Percentiles rank a stretch among this genome's conserved stretches.
Evolutionary conservation across 2,888 invertebrate genomes (phyloP).

Genomic region (Tetrapedia diversipes): DNA sequence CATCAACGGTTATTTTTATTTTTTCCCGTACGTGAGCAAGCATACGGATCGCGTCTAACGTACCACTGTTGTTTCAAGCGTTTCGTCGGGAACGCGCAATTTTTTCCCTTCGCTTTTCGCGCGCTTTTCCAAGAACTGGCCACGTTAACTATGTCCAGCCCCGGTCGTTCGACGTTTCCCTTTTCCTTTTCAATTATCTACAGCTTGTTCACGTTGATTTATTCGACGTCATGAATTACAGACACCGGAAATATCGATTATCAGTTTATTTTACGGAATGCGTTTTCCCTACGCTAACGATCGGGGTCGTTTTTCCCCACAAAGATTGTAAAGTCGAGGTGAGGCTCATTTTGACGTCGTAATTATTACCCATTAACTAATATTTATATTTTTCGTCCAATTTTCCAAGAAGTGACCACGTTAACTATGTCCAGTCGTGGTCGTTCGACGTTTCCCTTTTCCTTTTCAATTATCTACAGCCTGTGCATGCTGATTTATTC

Average conservation of each 20-base stretch:
- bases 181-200: slow-evolving; percentile 43
- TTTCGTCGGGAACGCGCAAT: not conserved
- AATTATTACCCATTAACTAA: too few species aligned
- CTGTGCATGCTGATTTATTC: slow-evolving; percentile 47
- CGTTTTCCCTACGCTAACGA: too few species aligned
- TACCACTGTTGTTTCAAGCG: not conserved
- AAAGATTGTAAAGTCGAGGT: too few species aligned
- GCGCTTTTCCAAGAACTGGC: slow-evolving; percentile 20
- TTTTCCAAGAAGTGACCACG: slow-evolving; percentile 22
- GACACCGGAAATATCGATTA: not conserved
- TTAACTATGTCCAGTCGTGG: not conserved
- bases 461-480: slow-evolving; percentile 42
- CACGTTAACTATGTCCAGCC: not conserved
- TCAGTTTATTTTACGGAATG: not conserved
- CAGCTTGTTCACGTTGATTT: slow-evolving; percentile 36
- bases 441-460: not conserved
- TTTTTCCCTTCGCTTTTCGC: not conserved
- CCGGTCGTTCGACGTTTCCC: not conserved
- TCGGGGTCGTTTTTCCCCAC: too few species aligned
- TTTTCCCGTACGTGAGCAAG: slow-evolving; percentile 14
- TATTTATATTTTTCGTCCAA: too few species aligned
- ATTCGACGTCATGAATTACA: slow-evolving; percentile 36
- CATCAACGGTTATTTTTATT: slow-evolving; percentile 18
- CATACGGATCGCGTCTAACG: slow-evolving; percentile 9
- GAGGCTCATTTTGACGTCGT: too few species aligned